Evolutionary conservation across 2,888 invertebrate species (phyloP), one percentile per base, ranked within the genome.

Genomic region (Synergus gifuensis): DNA sequence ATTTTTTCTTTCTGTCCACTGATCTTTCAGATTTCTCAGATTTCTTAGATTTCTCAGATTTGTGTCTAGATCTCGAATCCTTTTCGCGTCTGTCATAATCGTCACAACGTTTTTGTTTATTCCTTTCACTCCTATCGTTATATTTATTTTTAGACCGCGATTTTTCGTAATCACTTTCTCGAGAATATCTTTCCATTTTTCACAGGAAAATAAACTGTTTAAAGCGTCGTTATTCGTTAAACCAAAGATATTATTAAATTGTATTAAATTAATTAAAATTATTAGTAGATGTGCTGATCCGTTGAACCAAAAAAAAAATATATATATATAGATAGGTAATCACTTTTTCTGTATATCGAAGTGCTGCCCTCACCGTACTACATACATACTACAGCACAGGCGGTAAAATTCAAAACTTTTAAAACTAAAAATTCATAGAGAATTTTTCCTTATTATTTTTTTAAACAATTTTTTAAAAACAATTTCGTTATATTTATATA

Each of bases 71-170:
- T 66, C 76, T 76, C 7, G 60, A 77, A 66, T 54, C 78, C 44
- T 76, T 66, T 44, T 78, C 79, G 40, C 76, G 64, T 62, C 60
- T 78, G 54, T 79, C 77, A 62, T 54, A 81, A 22, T 81, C 81
- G 14, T 81, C 78, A 18, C 73, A 69, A 60, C 67, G 40, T 12
- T 73, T 78, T 46, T 79, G 36, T 63, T 79, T 78, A 28, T 84
- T 78, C 44, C 76, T 81, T 66, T 82, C 79, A 54, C 81, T 69
- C 0, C 81, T 78, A 69, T 80, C 84, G 0, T 86, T 79, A 12
- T 82, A 76, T 69, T 80, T 66, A 60, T 58, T 28, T 62, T 36
- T 76, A 12, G 76, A 77, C 16, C 67, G 67, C 0, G 58, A 67
- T 0, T 40, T 62, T 36, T 46, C 58, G 16, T 73, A 79, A 28